Conservation (phyloP, 64 coral and sea anemone genomes). For the Cladopsammia gracilis region DNA sequence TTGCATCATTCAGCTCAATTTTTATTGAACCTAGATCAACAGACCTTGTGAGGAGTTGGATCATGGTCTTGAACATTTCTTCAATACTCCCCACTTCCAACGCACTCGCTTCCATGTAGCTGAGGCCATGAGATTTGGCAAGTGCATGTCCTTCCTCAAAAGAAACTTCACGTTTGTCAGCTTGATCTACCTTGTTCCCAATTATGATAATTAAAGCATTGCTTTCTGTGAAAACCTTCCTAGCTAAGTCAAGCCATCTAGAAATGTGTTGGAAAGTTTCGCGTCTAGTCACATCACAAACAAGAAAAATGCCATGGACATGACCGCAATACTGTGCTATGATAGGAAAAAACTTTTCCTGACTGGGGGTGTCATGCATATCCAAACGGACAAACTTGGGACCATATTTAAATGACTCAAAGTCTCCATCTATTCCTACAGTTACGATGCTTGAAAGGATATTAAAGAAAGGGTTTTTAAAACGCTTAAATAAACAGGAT, state of each 20-base stretch:
- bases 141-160: conserved; percentile 33
- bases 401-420: conserved; percentile 70
- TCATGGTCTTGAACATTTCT: conserved; percentile 73
- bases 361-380: conserved; percentile 82
- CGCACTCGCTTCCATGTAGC: conserved; percentile 80
- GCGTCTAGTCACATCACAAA: conserved; percentile 78
- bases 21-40: conserved; percentile 75
- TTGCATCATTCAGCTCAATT: conserved; percentile 5
- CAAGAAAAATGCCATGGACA: conserved; percentile 86
- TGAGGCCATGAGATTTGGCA: conserved; percentile 54
- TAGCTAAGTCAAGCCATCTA: conserved; percentile 69
- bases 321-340: conserved; percentile 75
- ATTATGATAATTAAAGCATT: conserved; percentile 63
- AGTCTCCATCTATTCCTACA: conserved; percentile 60
- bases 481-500: conserved; percentile 82
- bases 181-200: conserved; percentile 85
- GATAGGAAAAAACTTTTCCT: conserved; percentile 76
- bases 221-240: conserved; percentile 50
- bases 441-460: conserved; percentile 59
- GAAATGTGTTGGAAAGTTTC: conserved; percentile 64
- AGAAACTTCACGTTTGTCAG: conserved; percentile 18
- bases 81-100: conserved; percentile 63
- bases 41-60: conserved; percentile 49
- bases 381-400: conserved; percentile 56
- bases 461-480: conserved; percentile 75